A percentile compares a stretch with the other conserved stretches of the same genome.
phyloP scores from a whole-genome alignment of 2,888 invertebrate genomes.

The Tetrapedia diversipes region DNA sequence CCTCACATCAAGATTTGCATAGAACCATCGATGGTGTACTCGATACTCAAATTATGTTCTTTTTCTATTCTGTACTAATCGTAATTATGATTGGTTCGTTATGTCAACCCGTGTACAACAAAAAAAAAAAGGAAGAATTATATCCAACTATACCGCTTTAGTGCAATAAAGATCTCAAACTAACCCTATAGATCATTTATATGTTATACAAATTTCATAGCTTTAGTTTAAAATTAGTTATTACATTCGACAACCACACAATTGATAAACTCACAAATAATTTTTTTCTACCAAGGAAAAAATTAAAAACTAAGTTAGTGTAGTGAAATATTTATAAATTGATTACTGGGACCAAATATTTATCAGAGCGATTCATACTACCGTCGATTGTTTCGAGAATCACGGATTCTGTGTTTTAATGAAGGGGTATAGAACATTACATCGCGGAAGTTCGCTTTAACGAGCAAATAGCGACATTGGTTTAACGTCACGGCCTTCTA shows the following conservation, averaged over 20 bases:
- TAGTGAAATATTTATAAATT: no score
- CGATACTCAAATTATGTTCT: not conserved
- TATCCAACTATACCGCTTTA: no score
- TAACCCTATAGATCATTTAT: no score
- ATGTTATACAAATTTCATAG: no score
- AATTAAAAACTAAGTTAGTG: not conserved
- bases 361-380: not conserved
- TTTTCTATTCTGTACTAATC: not conserved
- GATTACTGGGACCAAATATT: not conserved
- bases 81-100: not conserved
- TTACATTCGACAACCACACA: no score
- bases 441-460: slow-evolving; percentile 47
- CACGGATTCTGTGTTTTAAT: slow-evolving; percentile 18
- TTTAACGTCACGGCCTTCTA: slow-evolving; percentile 48
- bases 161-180: no score
- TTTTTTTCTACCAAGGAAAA: not conserved
- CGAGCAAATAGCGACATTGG: slow-evolving; percentile 41
- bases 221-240: no score
- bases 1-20: slow-evolving; percentile 20
- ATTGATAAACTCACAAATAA: no score
- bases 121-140: not conserved
- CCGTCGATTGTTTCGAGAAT: not conserved
- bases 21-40: not conserved
- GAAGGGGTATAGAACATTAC: not conserved
- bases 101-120: not conserved